These are phyloP conservation scores for Steatornis caripensis DNA, from an alignment of 2,113 vertebrate genomes.

Conservation along the genomic window DNA sequence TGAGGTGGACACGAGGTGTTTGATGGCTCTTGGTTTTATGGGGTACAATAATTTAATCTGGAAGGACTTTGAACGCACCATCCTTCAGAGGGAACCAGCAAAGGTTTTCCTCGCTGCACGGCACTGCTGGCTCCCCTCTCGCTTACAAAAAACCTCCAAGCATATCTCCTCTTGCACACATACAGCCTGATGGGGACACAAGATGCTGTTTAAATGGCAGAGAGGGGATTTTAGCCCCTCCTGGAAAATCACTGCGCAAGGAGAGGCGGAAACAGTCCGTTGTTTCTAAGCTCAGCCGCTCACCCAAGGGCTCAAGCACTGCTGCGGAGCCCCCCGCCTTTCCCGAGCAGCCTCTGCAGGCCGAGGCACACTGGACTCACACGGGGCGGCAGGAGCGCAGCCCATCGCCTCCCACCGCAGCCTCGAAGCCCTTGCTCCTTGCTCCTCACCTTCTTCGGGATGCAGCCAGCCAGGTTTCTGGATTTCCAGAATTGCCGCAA, in stretches of 20 bases:
- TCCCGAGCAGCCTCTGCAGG: fast-evolving
- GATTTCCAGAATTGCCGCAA: background rate
- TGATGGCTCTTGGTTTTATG: too few species aligned
- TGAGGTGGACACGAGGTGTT: background rate
- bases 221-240: background rate
- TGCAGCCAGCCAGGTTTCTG: fast-evolving
- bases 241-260: background rate
- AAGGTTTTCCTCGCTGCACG: background rate
- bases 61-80: background rate
- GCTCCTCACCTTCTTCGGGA: background rate
- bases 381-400: background rate
- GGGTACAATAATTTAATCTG: background rate
- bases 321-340: background rate
- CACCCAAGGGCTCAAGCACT: fast-evolving
- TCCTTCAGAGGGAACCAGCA: background rate
- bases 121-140: background rate
- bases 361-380: fast-evolving
- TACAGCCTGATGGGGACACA: background rate
- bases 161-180: background rate
- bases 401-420: background rate
- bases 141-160: background rate
- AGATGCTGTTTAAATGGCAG: background rate
- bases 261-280: background rate
- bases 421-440: background rate
- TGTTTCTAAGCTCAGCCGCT: background rate